Conservation (phyloP, 2,888 invertebrate genomes). For the Sesamia inferens region DNA sequence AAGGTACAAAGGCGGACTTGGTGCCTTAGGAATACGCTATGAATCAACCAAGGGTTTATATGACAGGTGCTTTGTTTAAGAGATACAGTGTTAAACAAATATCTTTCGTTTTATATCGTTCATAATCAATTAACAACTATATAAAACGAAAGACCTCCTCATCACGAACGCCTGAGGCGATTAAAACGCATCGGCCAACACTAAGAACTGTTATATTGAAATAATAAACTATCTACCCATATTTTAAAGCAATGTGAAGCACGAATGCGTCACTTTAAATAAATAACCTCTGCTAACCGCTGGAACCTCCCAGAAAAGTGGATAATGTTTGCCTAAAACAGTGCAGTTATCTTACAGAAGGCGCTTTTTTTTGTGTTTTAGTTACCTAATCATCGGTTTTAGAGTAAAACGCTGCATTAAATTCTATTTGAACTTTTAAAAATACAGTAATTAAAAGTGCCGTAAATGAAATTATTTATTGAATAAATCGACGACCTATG, state of each 20-base stretch:
- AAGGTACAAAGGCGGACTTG: no score
- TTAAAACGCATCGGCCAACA: constrained; percentile 20
- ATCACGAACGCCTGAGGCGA: no score
- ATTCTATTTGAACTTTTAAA: not conserved
- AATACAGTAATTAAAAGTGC: not conserved
- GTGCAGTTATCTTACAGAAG: not conserved
- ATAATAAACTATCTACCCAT: constrained; percentile 14
- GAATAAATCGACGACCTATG: not conserved
- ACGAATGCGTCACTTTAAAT: constrained; percentile 8
- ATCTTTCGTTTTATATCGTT: no score
- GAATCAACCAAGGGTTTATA: no score
- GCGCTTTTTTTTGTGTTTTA: not conserved
- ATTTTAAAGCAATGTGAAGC: constrained; percentile 18
- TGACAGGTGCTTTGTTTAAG: no score
- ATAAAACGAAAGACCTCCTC: no score
- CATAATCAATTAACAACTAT: no score
- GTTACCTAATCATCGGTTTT: not conserved
- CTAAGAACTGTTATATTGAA: constrained; percentile 8
- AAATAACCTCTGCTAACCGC: not conserved
- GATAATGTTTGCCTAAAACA: not conserved
- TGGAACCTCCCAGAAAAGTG: not conserved
- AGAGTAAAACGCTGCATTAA: not conserved
- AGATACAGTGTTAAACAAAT: no score
- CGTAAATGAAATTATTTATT: not conserved
- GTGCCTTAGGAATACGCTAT: no score